Percentiles rank a stretch among this genome's conserved stretches.
phyloP scores from a whole-genome alignment of 2,113 vertebrate genomes.

The Herpetotheres cachinnans region DNA sequence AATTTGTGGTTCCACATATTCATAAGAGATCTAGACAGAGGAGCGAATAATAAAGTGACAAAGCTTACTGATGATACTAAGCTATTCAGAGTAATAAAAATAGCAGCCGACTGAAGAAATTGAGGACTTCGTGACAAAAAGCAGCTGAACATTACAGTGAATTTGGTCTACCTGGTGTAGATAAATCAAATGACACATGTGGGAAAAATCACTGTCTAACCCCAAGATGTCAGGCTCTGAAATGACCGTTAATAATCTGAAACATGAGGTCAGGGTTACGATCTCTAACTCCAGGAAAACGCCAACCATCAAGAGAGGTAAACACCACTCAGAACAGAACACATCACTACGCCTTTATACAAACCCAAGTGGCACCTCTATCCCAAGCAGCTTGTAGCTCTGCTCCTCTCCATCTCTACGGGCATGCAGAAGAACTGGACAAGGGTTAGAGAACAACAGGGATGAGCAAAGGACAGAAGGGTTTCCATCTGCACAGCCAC shows the following conservation, averaged over 20 bases:
- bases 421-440: background rate
- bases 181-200: accelerated
- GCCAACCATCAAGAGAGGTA: background rate
- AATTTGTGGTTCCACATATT: background rate
- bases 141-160: background rate
- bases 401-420: background rate
- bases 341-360: background rate
- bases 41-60: background rate
- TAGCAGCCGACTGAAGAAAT: background rate
- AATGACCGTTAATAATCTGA: background rate
- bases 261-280: accelerated
- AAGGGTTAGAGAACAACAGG: background rate
- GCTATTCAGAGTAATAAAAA: background rate
- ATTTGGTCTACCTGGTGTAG: background rate
- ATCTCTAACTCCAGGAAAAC: background rate
- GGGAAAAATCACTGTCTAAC: background rate
- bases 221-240: background rate
- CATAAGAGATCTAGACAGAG: background rate
- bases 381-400: accelerated
- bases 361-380: background rate
- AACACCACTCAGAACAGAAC: background rate
- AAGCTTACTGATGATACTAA: background rate
- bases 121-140: background rate
- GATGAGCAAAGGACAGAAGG: background rate
- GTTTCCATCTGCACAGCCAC: background rate